Evolutionary conservation across 1,140 invertebrate species (phyloP), one percentile per base, ranked within the genome.

Genomic region (Zaprionus africanus): DNA sequence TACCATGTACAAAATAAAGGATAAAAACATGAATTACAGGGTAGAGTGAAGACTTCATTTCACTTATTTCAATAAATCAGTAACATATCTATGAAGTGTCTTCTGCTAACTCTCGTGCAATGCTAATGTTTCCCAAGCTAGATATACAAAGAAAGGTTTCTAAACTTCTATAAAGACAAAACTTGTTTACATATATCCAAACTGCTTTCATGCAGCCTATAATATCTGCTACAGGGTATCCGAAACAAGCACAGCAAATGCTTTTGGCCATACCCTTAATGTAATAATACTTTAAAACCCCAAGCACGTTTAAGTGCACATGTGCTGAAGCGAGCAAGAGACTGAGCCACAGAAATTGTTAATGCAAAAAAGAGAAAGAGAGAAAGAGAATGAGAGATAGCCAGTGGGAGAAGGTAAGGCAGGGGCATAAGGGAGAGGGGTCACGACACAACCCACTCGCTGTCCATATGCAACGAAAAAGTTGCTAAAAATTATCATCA

Each of bases 401-500:
- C 41, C 41, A 31, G 51, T 22, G 60, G 3, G 28, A 54, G 24
- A 12, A 13, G 13, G 41, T 22, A 54, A 28, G 46, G 5, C 13
- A 13, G 36, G 9, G 49, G 22, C 19, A 11, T 13, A 15, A n/a
- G 26, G 19, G 34, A 41, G n/a, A 7, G 72, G 7, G 17, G 15
- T 31, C 22, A 28, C 11, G 22, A 3, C 61, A n/a, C n/a, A 26
- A 58, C 43, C 61, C 38, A 56, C 26, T 51, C 54, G 46, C 24
- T 46, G 36, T 60, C 31, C 31, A 38, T 15, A 31, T 31, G 56
- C 64, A 54, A 78, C 76, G 65, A 26, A 79, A 88, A 88, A 88
- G 84, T 88, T 88, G 85, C 62, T 84, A 79, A 90, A 88, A 90
- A 88, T 88, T 84, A 88, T 88, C 85, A 87, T 84, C 70, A 76